Evolutionary conservation across 92 coral and sea anemone genomes (phyloP).

Genomic region (Phenganax stokvisi): DNA sequence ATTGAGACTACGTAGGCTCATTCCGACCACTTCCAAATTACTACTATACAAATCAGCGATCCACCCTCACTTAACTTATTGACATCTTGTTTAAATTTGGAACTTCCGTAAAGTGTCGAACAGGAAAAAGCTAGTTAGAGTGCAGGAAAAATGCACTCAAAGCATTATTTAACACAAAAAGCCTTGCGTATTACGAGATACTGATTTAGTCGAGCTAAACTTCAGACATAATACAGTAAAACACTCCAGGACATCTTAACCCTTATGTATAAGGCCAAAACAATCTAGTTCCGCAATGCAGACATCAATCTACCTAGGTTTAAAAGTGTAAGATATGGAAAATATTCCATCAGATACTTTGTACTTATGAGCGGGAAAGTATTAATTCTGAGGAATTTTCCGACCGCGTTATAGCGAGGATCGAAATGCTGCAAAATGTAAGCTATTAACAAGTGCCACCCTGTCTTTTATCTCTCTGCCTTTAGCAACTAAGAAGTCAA

Average conservation of each 20-base stretch:
- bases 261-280: constrained; percentile 12
- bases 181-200: no score
- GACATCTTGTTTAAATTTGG: constrained; percentile 6
- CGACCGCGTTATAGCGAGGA: no score
- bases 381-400: no score
- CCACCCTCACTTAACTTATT: constrained; percentile 21
- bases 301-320: no score
- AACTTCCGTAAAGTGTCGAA: constrained; percentile 12
- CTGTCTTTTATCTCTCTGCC: no score
- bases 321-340: no score
- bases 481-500: no score
- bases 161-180: constrained; percentile 13
- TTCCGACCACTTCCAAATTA: not conserved
- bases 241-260: constrained; percentile 2
- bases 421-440: no score
- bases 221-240: constrained; percentile 12
- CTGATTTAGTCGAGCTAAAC: constrained; percentile 26
- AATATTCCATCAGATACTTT: no score
- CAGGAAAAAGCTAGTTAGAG: constrained; percentile 3
- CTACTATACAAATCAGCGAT: no score
- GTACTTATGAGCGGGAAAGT: constrained; percentile 3
- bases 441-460: no score
- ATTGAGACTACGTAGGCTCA: constrained; percentile 2
- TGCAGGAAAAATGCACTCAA: constrained; percentile 17
- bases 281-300: not conserved